phyloP scores from a whole-genome alignment of 30 jellyfish, hydroid and myxozoan species.

The Hydra vulgaris region DNA sequence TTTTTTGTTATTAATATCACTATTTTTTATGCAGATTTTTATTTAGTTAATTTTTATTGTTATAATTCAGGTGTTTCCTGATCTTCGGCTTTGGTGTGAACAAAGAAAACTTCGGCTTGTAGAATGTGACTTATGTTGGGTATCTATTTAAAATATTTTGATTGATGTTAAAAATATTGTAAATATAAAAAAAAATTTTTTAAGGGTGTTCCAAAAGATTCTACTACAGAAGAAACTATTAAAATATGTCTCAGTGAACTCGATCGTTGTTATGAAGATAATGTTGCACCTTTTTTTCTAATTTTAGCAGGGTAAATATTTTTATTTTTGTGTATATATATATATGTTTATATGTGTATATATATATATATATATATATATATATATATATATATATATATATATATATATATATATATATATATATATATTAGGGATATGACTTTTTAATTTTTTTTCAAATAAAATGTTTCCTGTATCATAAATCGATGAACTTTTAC shows the following conservation, averaged over 20 bases:
- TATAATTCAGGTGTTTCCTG: slow-evolving; percentile 49
- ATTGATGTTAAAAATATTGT: neutral
- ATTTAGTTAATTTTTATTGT: neutral
- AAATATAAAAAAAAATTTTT: neutral
- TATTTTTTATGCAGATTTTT: neutral
- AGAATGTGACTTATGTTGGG: slow-evolving; percentile 70
- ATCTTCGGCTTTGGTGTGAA: slow-evolving; percentile 63
- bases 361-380: no score
- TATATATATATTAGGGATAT: no score
- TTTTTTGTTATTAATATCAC: no score
- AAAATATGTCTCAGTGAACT: slow-evolving; percentile 90
- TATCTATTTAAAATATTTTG: slow-evolving; percentile 2
- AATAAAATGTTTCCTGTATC: no score
- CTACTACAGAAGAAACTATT: slow-evolving; percentile 93
- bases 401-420: no score
- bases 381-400: no score
- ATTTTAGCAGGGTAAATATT: slow-evolving; percentile 84
- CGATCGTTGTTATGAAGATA: slow-evolving; percentile 94
- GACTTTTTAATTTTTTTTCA: no score
- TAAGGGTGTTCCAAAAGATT: slow-evolving; percentile 98
- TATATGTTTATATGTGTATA: no score
- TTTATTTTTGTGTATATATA: neutral
- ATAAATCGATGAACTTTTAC: no score
- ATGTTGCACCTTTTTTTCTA: slow-evolving; percentile 83
- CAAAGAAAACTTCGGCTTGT: slow-evolving; percentile 44